These are phyloP conservation scores for Ganaspis brasiliensis DNA, from an alignment of 2,888 invertebrate species.

Conservation along the genomic window DNA sequence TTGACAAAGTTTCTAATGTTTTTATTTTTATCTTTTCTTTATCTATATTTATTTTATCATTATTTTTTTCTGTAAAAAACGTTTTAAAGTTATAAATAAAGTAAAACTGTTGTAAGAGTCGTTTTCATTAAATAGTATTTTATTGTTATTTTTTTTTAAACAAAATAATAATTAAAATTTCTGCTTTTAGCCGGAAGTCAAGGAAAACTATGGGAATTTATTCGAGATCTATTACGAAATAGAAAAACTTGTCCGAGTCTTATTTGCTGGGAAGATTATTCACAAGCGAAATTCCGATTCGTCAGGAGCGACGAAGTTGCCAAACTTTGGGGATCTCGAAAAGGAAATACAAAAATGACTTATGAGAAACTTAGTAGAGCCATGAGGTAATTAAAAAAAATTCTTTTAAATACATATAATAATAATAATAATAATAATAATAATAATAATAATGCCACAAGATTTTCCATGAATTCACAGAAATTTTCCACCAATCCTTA, in stretches of 20 bases:
- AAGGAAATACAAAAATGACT: slow-evolving; percentile 94
- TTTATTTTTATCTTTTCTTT: too few relatives aligned
- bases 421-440: too few relatives aligned
- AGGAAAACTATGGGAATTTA: slow-evolving; percentile 90
- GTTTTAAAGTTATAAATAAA: too few relatives aligned
- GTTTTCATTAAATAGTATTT: too few relatives aligned
- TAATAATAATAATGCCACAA: too few relatives aligned
- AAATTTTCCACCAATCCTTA: too few relatives aligned
- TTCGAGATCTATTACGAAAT: slow-evolving; percentile 90
- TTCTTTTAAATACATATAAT: background rate
- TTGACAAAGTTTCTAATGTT: background rate
- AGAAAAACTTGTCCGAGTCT: slow-evolving; percentile 89
- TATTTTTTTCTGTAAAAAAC: too few relatives aligned
- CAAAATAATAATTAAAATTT: slow-evolving; percentile 17
- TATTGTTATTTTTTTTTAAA: too few relatives aligned
- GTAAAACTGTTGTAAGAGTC: too few relatives aligned
- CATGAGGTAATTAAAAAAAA: slow-evolving; percentile 84
- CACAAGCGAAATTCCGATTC: slow-evolving; percentile 92
- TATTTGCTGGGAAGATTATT: slow-evolving; percentile 94
- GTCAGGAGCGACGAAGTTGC: slow-evolving; percentile 93
- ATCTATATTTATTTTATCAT: too few relatives aligned
- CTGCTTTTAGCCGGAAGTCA: slow-evolving; percentile 75
- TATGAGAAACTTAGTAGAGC: slow-evolving; percentile 96
- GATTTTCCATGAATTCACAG: too few relatives aligned
- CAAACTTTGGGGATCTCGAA: slow-evolving; percentile 92